These are phyloP conservation scores for Caenorhabditis remanei DNA, from an alignment of 1,140 invertebrate genomes.

Conservation along the genomic window DNA sequence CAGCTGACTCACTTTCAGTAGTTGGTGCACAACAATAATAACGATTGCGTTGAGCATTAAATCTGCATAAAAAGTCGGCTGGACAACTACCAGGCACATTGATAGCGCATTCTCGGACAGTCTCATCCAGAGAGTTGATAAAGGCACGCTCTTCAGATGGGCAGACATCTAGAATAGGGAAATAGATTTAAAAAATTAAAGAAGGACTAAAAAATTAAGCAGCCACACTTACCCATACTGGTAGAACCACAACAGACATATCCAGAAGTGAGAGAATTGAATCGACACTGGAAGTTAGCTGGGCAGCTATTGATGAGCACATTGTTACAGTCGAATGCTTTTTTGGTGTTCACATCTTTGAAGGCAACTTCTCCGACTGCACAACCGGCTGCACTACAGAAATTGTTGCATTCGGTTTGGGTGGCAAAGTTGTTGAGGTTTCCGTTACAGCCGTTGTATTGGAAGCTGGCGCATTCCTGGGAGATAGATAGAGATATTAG, in stretches of 20 bases:
- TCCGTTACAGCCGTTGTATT: slow-evolving; percentile 72
- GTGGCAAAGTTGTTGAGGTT: slow-evolving; percentile 74
- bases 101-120: slow-evolving; percentile 73
- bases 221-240: slow-evolving; percentile 60
- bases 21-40: slow-evolving; percentile 76
- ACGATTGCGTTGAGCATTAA: slow-evolving; percentile 70
- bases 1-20: slow-evolving; percentile 71
- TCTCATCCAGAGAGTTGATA: slow-evolving; percentile 74
- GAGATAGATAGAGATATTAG: too few species aligned
- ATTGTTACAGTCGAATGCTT: slow-evolving; percentile 70
- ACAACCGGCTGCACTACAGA: slow-evolving; percentile 75
- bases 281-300: slow-evolving; percentile 70
- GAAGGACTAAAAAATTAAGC: too few species aligned
- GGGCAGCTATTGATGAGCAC: slow-evolving; percentile 71
- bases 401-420: slow-evolving; percentile 73
- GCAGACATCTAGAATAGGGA: slow-evolving; percentile 65
- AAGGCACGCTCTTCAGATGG: slow-evolving; percentile 75
- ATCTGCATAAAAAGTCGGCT: slow-evolving; percentile 73
- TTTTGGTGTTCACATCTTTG: slow-evolving; percentile 74
- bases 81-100: slow-evolving; percentile 75
- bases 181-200: neutral
- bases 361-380: slow-evolving; percentile 73
- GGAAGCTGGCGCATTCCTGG: slow-evolving; percentile 71
- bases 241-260: slow-evolving; percentile 75
- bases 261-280: slow-evolving; percentile 68